These are phyloP conservation scores for Neodiprion fabricii DNA, from an alignment of 1,140 invertebrate species.

Conservation along the genomic window DNA sequence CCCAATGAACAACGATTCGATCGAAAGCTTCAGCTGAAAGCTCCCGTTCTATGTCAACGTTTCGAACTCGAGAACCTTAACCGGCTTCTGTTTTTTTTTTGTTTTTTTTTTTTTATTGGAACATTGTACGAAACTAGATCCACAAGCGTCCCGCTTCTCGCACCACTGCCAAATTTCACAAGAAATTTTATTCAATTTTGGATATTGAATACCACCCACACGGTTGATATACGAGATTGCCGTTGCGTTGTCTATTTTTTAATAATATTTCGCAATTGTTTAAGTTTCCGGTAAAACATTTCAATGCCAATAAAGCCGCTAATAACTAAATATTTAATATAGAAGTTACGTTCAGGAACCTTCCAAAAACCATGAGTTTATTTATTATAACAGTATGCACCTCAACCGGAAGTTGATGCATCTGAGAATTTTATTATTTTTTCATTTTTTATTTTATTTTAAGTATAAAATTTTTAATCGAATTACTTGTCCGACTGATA, in stretches of 20 bases:
- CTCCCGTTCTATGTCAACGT: slow-evolving; percentile 9
- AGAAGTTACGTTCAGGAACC: background rate
- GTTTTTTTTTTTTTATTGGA: background rate
- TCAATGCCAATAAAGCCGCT: background rate
- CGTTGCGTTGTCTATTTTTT: background rate
- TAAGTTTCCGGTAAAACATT: background rate
- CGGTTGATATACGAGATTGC: slow-evolving; percentile 33
- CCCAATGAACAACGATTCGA: background rate
- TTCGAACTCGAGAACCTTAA: slow-evolving; percentile 9
- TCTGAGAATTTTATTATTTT: background rate
- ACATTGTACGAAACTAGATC: slow-evolving; percentile 8
- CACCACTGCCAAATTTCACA: slow-evolving; percentile 6
- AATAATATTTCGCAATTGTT: background rate
- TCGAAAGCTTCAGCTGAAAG: slow-evolving; percentile 1
- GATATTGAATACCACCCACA: slow-evolving; percentile 32
- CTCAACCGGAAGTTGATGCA: background rate
- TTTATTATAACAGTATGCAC: no score
- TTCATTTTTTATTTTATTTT: background rate
- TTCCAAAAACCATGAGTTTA: background rate
- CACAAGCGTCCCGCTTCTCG: slow-evolving; percentile 9
- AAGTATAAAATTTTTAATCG: background rate
- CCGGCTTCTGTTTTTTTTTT: slow-evolving; percentile 1
- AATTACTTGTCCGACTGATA: background rate
- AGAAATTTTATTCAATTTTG: slow-evolving; percentile 1
- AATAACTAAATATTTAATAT: background rate